phyloP scores from a whole-genome alignment of 2,888 invertebrate species.

The Elmis aenea region DNA sequence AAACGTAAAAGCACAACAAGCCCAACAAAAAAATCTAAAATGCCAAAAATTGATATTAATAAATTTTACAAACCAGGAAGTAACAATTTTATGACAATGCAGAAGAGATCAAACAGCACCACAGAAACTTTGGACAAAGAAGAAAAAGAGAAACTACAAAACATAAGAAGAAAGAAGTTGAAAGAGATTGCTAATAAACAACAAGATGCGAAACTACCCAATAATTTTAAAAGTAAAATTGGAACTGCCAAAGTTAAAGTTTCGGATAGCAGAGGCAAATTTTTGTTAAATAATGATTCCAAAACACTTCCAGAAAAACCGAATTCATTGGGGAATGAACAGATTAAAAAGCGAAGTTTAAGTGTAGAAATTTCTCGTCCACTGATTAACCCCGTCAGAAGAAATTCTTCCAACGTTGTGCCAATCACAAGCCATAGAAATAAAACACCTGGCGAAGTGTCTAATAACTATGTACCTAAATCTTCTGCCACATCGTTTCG shows the following conservation, averaged over 20 bases:
- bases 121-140: constrained; percentile 11
- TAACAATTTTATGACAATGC: too few species aligned
- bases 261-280: constrained; percentile 23
- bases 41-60: too few species aligned
- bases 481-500: too few species aligned
- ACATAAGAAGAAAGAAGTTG: constrained; percentile 47
- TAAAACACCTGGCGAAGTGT: neutral
- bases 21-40: neutral
- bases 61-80: too few species aligned
- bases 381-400: neutral
- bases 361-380: neutral
- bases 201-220: constrained; percentile 25
- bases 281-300: constrained; percentile 16
- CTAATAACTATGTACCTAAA: neutral
- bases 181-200: constrained; percentile 49
- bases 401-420: neutral
- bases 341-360: too few species aligned
- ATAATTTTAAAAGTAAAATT: constrained; percentile 27
- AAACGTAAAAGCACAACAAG: constrained; percentile 1
- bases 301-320: neutral
- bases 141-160: constrained; percentile 29
- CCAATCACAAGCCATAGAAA: neutral
- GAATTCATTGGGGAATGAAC: too few species aligned
- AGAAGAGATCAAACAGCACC: neutral
- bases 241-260: constrained; percentile 38